Base-by-base conservation (phyloP, 2,113 vertebrate species). In the Neotoma lepida region DNA sequence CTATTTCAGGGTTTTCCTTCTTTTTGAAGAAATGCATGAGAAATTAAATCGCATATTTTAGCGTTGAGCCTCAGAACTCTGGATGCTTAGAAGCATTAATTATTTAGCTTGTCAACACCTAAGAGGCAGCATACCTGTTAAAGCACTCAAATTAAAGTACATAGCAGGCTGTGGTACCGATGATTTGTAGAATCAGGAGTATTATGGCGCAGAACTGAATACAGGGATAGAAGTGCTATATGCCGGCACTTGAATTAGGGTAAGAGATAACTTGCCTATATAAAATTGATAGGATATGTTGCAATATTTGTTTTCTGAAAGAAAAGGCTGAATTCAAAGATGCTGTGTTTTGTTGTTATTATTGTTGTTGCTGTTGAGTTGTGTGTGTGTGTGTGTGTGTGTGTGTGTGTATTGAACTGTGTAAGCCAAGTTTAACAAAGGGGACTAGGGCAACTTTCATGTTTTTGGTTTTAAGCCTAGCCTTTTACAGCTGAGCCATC, bases 51-150 rank as follows among this genome's bases (percentile, higher is more conserved):
- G 0, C 78, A 20, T 93, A 89, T 92, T 78, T 96, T 82, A 86
- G 33, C 30, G 9, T 22, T 56, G 81, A 96, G 88, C 91, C 77
- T 90, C 86, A 84, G 77, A 81, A 68, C 92, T 66, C 88, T 74
- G 39, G 73, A 56, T 93, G 85, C 77, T 92, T 56, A 74, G 58
- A 90, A 88, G 63, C 86, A 93, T 94, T 96, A 74, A 96, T 90
- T 90, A 96, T 96, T 86, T 70, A 94, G 66, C 24, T 41, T 80
- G 77, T 88, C 86, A 78, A 78, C 90, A 86, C n/a, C 26, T 33
- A 71, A n/a, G 51, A 95, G 80, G 61, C 56, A 86, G 41, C 9
- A 26, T 88, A 70, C 78, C 68, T 68, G 4, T 64, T 82, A 86
- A 78, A 70, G 73, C 54, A 63, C 86, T 74, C 73, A 51, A 56